Conservation (phyloP, 2,113 vertebrate species). For the Prolemur simus region DNA sequence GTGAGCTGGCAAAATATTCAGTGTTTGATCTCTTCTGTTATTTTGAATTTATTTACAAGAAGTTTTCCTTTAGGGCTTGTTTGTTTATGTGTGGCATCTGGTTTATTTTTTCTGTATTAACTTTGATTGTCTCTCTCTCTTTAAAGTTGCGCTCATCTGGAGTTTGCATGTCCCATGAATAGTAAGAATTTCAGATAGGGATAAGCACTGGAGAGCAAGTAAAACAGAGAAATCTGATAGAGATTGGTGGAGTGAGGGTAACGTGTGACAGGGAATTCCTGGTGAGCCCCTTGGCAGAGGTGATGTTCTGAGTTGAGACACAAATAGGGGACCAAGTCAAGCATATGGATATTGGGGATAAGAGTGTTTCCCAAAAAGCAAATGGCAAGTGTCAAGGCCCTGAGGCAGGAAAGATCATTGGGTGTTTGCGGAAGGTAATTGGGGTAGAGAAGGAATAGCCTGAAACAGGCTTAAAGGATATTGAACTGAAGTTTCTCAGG, state of each 20-base stretch:
- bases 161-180: background rate
- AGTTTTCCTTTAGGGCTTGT: background rate
- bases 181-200: background rate
- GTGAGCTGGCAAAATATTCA: background rate
- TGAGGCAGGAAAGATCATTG: background rate
- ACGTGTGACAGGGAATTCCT: background rate
- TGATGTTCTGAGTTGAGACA: background rate
- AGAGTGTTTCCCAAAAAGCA: background rate
- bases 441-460: background rate
- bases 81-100: background rate
- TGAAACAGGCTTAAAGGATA: background rate
- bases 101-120: slow-evolving; percentile 5
- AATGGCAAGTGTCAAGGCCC: background rate
- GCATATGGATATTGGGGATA: background rate
- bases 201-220: background rate
- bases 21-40: background rate
- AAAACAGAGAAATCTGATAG: background rate
- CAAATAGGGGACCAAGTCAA: background rate
- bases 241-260: background rate
- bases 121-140: background rate
- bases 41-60: background rate
- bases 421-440: background rate
- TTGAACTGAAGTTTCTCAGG: background rate
- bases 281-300: background rate
- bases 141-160: background rate